A percentile compares a stretch with the other conserved stretches of the same genome.
Evolutionary conservation across 2,113 vertebrate species (phyloP).

Genomic region (Myrmecobius fasciatus): DNA sequence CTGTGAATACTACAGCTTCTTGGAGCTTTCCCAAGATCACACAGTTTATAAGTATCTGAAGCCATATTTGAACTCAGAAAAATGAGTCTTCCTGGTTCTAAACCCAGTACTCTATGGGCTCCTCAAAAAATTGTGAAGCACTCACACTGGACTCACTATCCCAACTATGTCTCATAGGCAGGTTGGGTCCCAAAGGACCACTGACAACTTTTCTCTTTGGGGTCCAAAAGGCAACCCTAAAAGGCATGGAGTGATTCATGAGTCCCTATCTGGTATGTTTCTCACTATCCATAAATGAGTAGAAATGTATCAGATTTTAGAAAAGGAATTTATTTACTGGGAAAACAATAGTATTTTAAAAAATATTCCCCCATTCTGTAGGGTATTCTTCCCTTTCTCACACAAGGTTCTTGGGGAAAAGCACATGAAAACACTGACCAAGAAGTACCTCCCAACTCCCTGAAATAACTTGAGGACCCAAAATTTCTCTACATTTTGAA

Average conservation of each 20-base stretch:
- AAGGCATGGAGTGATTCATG: background rate
- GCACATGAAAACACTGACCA: background rate
- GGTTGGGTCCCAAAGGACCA: background rate
- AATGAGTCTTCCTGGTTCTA: no score
- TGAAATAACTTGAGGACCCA: background rate
- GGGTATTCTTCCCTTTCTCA: background rate
- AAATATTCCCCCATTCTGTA: background rate
- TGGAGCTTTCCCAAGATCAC: no score
- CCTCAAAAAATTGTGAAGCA: background rate
- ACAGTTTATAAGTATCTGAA: no score
- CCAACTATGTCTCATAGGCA: background rate
- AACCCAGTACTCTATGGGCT: background rate
- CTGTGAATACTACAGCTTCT: no score
- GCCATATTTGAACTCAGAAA: no score
- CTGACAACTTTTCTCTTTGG: background rate
- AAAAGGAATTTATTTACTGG: background rate
- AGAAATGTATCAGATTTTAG: background rate
- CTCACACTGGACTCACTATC: background rate
- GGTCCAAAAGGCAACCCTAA: background rate
- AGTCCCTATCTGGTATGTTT: background rate
- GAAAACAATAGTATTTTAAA: background rate
- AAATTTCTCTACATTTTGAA: background rate
- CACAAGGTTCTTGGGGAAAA: background rate
- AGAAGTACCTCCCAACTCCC: background rate
- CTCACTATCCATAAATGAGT: background rate